These are phyloP conservation scores for Limnephilus rhombicus DNA, from an alignment of 2,888 invertebrate genomes.

Conservation along the genomic window DNA sequence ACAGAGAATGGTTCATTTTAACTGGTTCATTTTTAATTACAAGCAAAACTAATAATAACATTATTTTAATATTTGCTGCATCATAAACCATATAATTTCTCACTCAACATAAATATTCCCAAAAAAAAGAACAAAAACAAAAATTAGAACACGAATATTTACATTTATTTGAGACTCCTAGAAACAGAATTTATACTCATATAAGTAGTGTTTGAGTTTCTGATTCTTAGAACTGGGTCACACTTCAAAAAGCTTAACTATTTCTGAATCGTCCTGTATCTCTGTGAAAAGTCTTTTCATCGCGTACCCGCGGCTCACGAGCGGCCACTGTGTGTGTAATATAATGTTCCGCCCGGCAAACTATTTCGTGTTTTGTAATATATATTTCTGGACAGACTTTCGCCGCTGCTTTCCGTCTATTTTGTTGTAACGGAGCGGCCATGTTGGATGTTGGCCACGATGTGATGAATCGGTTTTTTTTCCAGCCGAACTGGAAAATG, in stretches of 20 bases:
- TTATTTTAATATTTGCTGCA: no score
- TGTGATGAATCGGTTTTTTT: constrained; percentile 35
- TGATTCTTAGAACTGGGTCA: not conserved
- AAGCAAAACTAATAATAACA: no score
- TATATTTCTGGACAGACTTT: constrained; percentile 9
- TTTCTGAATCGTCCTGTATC: not conserved
- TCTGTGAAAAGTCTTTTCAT: not conserved
- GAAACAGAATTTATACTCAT: no score
- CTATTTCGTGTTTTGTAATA: constrained; percentile 8
- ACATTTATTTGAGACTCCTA: no score
- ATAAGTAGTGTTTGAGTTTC: not conserved
- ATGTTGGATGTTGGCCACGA: constrained; percentile 2
- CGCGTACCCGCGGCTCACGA: not conserved
- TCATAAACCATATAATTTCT: no score
- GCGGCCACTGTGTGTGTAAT: not conserved
- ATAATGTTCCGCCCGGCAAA: not conserved
- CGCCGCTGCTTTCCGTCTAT: not conserved
- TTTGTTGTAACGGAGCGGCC: constrained; percentile 13
- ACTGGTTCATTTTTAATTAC: no score
- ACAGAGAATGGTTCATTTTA: no score
- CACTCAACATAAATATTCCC: no score
- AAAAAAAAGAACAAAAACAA: no score
- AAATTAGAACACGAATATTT: no score
- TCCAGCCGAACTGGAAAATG: not conserved
- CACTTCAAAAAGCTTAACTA: not conserved